Conservation (phyloP, 2,888 invertebrate genomes). For the Drosophila meridionalis region DNA sequence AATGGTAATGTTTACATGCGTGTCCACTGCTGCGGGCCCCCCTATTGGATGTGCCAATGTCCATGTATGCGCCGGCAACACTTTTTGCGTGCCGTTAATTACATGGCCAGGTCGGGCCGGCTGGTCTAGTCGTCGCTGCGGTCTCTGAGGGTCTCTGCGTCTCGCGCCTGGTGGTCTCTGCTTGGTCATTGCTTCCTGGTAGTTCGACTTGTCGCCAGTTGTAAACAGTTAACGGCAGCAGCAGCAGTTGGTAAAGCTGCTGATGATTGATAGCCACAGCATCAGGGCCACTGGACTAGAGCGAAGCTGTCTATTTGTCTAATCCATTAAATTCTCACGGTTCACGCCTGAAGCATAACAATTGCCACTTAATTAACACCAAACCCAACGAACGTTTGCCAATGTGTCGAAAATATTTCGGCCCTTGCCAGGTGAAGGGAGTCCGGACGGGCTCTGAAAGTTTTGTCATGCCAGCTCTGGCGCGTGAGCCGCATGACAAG, state of each 20-base stretch:
- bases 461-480: constrained; percentile 82
- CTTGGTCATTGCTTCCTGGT: constrained; percentile 80
- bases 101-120: constrained; percentile 58
- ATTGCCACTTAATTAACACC: constrained; percentile 79
- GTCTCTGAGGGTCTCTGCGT: constrained; percentile 73
- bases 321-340: constrained; percentile 77
- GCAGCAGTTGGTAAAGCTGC: constrained; percentile 44
- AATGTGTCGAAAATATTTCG: constrained; percentile 65
- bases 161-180: constrained; percentile 73
- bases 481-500: constrained; percentile 81
- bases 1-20: constrained; percentile 80
- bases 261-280: constrained; percentile 76
- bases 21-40: constrained; percentile 61
- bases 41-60: constrained; percentile 61
- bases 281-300: constrained; percentile 10
- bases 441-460: constrained; percentile 59
- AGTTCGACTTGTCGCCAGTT: constrained; percentile 65
- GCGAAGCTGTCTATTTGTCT: constrained; percentile 63
- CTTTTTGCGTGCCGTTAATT: constrained; percentile 81
- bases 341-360: constrained; percentile 71
- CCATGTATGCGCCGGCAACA: constrained; percentile 72
- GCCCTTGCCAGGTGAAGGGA: constrained; percentile 40
- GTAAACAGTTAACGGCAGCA: constrained; percentile 67
- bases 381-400: constrained; percentile 27
- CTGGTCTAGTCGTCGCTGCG: constrained; percentile 49